A percentile compares a stretch with the other conserved stretches of the same genome.
Conservation (phyloP, 2,113 vertebrate genomes). For the Petaurus breviceps region DNA sequence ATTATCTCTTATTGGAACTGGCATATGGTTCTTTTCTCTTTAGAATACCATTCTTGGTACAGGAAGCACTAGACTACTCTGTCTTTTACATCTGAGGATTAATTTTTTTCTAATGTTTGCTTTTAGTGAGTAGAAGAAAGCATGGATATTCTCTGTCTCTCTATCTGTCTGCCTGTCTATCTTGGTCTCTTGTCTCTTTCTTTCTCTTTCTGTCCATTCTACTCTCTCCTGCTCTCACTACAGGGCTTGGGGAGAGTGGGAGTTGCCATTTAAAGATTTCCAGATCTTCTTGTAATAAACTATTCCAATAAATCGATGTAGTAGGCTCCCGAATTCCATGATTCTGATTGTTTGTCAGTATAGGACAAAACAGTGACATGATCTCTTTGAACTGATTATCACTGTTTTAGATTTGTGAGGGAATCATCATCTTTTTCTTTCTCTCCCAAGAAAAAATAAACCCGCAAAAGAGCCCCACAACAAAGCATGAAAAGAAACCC, state of each 20-base stretch:
- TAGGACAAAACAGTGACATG: background rate
- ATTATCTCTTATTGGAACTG: background rate
- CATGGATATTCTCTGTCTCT: background rate
- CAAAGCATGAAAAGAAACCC: constrained; percentile 59
- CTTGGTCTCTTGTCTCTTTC: background rate
- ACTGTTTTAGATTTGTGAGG: constrained; percentile 32
- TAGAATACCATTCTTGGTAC: fast-evolving
- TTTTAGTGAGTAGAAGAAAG: background rate
- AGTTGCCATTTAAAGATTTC: background rate
- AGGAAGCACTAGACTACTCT: background rate
- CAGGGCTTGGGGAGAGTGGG: background rate
- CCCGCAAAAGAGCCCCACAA: background rate
- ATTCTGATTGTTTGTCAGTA: background rate
- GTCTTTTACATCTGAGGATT: background rate
- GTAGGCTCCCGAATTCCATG: background rate
- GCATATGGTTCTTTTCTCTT: background rate
- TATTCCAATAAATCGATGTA: background rate
- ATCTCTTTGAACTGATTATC: background rate
- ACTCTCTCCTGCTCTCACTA: background rate
- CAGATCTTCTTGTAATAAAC: background rate
- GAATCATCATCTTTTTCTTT: background rate
- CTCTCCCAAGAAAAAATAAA: no score
- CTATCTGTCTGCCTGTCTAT: background rate
- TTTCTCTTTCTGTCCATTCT: background rate
- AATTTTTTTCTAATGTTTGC: background rate